Percentiles rank a stretch among this genome's conserved stretches.
phyloP scores from a whole-genome alignment of 2,113 vertebrate species.

The Electrona antarctica region DNA sequence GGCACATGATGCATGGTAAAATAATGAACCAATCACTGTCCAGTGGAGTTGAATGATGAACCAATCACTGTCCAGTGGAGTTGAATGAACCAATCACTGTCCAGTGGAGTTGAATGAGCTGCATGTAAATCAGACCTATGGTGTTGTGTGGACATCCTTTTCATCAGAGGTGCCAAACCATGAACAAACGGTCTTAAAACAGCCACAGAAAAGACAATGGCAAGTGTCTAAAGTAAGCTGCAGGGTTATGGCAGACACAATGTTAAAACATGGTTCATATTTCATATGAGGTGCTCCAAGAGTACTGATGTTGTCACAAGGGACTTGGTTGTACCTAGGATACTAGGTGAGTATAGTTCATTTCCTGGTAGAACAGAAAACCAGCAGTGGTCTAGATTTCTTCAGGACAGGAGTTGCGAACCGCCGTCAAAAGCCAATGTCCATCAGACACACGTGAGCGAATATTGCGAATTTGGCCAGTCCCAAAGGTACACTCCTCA shows the following conservation, averaged over 20 bases:
- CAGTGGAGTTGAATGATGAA: constrained; percentile 48
- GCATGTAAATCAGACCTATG: constrained; percentile 52
- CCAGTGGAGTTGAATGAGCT: constrained; percentile 46
- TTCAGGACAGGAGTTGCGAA: no score
- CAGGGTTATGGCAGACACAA: constrained; percentile 43
- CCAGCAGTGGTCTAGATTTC: no score
- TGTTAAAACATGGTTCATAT: constrained; percentile 49
- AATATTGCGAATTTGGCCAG: constrained; percentile 47
- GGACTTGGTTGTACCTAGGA: no score
- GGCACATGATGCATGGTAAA: constrained; percentile 63
- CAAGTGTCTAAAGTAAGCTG: constrained; percentile 29
- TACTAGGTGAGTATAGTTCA: no score
- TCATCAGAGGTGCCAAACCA: constrained; percentile 37
- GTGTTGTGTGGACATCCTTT: constrained; percentile 38
- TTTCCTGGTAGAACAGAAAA: no score
- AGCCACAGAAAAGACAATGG: constrained; percentile 8
- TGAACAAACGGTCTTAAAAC: constrained; percentile 24
- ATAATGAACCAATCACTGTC: constrained; percentile 51
- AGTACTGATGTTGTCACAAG: no score
- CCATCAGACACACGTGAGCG: constrained; percentile 33
- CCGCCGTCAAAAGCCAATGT: constrained; percentile 8
- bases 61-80: constrained; percentile 54
- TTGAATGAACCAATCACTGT: constrained; percentile 50
- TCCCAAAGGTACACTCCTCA: constrained; percentile 38
- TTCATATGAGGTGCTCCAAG: constrained; percentile 29